Conservation (phyloP, 2,113 vertebrate genomes). For the Rissa tridactyla region DNA sequence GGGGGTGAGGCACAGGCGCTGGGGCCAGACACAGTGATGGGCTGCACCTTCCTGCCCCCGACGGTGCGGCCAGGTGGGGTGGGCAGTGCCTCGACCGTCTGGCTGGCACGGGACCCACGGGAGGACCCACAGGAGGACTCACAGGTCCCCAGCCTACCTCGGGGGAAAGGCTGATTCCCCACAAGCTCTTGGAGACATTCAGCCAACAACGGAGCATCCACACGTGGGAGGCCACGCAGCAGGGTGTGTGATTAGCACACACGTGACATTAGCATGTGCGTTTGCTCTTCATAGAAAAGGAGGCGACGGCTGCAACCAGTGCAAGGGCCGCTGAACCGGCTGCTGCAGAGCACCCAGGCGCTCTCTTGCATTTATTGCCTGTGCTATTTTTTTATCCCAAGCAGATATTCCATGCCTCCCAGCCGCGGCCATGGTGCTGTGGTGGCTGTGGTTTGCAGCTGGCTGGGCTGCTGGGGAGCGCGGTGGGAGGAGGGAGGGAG, state of each 20-base stretch:
- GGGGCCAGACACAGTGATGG: neutral
- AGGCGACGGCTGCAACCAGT: neutral
- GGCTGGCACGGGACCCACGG: rapidly evolving
- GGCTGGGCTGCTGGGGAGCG: neutral
- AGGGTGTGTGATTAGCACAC: neutral
- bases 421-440: neutral
- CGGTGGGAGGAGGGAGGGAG: neutral
- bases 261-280: rapidly evolving
- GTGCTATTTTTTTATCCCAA: neutral
- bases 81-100: rapidly evolving
- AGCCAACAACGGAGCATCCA: neutral
- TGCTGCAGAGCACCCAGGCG: neutral
- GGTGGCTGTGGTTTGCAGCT: slow-evolving; percentile 20
- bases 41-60: neutral
- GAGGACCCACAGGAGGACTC: rapidly evolving
- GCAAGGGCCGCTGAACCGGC: rapidly evolving
- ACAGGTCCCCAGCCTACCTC: rapidly evolving
- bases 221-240: rapidly evolving
- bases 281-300: neutral
- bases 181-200: neutral
- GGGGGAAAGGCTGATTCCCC: neutral
- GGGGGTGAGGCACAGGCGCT: neutral
- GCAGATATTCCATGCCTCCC: neutral
- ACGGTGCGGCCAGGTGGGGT: rapidly evolving
- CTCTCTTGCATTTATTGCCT: neutral